Base-by-base conservation (phyloP, 2,113 vertebrate species). In the Vicugna pacos region DNA sequence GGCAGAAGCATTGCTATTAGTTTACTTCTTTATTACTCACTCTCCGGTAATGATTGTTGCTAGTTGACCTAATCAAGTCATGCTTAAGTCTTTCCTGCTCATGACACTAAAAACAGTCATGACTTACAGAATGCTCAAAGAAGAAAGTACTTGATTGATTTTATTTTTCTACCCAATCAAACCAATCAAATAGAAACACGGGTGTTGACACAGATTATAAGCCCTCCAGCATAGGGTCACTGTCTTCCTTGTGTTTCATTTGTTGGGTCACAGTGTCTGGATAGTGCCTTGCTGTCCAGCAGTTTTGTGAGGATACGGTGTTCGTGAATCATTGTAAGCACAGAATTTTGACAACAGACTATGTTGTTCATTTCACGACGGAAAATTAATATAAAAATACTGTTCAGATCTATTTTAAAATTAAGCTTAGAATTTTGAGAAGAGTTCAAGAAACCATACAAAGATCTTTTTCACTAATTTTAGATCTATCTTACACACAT, bases 301-400 rank as follows among this genome's bases (percentile, higher is more conserved):
- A 22, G 38, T 28, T 30, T 20, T 20, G 48, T 80, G 26, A 28
- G 91, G n/a, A 19, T 16, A 0, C 0, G 38, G 35, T 11, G 69
- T 32, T 81, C 28, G 0, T 8, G 54, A 56, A 1, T 42, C 60
- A 4, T 0, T 0, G 2, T 19, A 19, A 8, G 14, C n/a, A 46
- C n/a, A 11, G 30, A 35, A 35, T 70, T 38, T 84, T 52, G 82
- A 69, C 75, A 79, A 0, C 60, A 19, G 54, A 38, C 22, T 48
- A 82, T 72, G 12, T 30, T 52, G 38, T 81, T 84, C 9, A 20
- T 70, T 56, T 70, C 65, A 50, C 69, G 14, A 32, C 54, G 83
- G 58, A 65, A 73, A 58, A 46, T 20, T 20, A 3, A 6, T 6
- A 2, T 11, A 32, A 50, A 81, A 48, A 14, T 6, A n/a, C 30